Evolutionary conservation across 1,140 invertebrate species (phyloP).

Genomic region (Epicauta chinensis): DNA sequence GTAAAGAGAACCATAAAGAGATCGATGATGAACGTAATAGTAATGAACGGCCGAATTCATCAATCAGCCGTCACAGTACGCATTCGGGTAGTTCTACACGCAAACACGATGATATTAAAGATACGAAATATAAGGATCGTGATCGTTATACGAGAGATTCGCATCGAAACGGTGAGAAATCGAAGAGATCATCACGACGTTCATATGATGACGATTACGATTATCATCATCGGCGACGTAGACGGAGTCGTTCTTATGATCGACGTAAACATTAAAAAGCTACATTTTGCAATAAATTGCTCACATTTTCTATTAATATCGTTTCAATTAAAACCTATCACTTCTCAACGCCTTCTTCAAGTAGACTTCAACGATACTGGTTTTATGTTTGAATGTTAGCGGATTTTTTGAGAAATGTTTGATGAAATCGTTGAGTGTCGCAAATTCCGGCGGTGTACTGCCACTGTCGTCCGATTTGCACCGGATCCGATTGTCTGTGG

Average conservation of each 20-base stretch:
- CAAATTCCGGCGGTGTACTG: conserved; percentile 12
- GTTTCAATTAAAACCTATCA: not conserved
- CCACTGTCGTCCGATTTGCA: not conserved
- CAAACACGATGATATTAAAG: not conserved
- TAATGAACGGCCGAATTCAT: conserved; percentile 14
- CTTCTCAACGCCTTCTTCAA: not conserved
- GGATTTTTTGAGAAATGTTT: conserved; percentile 10
- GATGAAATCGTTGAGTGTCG: conserved; percentile 9
- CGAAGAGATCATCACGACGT: too few relatives aligned
- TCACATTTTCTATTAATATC: not conserved
- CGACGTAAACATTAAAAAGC: too few relatives aligned
- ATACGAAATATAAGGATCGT: not conserved
- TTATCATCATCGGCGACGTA: not conserved
- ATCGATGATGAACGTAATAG: conserved; percentile 1
- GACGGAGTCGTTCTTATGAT: not conserved
- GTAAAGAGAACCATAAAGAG: not conserved
- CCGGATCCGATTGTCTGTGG: conserved; percentile 2
- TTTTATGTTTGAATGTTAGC: conserved; percentile 4
- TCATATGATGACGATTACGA: not conserved
- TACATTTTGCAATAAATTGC: not conserved
- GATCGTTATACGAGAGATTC: not conserved
- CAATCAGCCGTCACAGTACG: conserved; percentile 17
- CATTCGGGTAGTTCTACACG: conserved; percentile 18
- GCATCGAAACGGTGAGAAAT: not conserved
- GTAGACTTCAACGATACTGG: not conserved